A percentile compares a stretch with the other conserved stretches of the same genome.
phyloP scores from a whole-genome alignment of 2,797 vertebrate species.

The Lithobates sylvaticus region DNA sequence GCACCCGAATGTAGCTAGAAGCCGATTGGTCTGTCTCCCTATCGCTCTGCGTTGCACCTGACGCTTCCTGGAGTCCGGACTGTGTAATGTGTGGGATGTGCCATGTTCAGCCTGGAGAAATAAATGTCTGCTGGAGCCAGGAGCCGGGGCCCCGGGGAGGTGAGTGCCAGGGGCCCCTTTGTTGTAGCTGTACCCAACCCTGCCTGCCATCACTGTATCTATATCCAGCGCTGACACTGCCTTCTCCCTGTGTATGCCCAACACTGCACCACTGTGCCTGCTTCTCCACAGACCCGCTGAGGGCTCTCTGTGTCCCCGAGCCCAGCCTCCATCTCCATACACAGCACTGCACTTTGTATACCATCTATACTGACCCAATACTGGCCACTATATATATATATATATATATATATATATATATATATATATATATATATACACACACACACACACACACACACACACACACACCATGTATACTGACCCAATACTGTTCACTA shows the following conservation, averaged over 20 bases:
- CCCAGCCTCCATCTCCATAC: no score
- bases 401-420: no score
- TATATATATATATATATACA: no score
- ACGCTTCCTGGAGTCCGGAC: conserved; percentile 64
- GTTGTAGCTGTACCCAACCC: not conserved
- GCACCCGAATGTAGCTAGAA: not conserved
- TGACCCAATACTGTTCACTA: no score
- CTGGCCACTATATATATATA: no score
- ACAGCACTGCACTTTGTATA: no score
- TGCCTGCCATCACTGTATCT: not conserved
- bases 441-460: no score
- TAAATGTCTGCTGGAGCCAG: conserved; percentile 7
- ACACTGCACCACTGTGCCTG: not conserved
- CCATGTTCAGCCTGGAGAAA: conserved; percentile 40
- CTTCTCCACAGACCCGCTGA: not conserved
- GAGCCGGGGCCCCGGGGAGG: conserved; percentile 17
- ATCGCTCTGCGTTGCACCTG: conserved; percentile 63
- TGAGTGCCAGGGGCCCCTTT: conserved; percentile 4
- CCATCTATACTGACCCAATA: no score
- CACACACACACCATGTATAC: no score
- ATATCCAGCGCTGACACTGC: not conserved
- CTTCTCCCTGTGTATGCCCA: not conserved
- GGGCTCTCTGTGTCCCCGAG: not conserved
- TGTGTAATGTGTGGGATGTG: conserved; percentile 61
- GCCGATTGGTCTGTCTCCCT: conserved; percentile 59